Evolutionary conservation across 2,113 vertebrate genomes (phyloP), one percentile per base, ranked within the genome.

Genomic region (Epinephelus lanceolatus): DNA sequence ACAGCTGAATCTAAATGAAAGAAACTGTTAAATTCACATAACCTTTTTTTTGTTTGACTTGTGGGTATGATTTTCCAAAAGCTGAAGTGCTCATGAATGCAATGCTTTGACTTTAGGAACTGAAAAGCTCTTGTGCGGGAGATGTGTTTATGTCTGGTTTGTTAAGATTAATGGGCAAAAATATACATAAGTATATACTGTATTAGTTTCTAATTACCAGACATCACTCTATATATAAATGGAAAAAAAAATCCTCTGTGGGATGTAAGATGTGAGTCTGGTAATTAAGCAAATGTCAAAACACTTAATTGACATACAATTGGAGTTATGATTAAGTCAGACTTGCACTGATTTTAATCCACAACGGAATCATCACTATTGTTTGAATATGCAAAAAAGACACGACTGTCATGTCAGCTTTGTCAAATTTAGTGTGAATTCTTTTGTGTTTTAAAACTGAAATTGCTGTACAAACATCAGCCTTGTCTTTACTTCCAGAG

Each of bases 21-120:
- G 57, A 49, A 42, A 30, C n/a, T 17, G 33, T 47, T 21, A 40
- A 53, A 55, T 51, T 67, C 21, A 71, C 47, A 56, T 71, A 10
- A 27, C 37, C 21, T 5, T 51, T 27, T 45, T 63, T 56, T 60
- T 63, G 63, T 63, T 81, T 83, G 30, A 14, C 15, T 37, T 23
- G 17, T 61, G 27, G 67, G 55, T 61, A 7, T 57, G 25, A 62
- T 11, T 21, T 62, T 61, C 40, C 62, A 68, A 47, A 61, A 49
- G 18, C 27, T 21, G 21, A 37, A 37, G 33, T 37, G 15, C 55
- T 61, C 40, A 75, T 59, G 15, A 76, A 52, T 15, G 52, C 27
- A 40, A 47, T 51, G 37, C 23, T 74, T 30, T 68, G 33, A 78
- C 8, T 66, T 23, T 27, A 83, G 40, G 7, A 12, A 59, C n/a